Conservation (phyloP, 2,888 invertebrate species). For the Nebria salina region DNA sequence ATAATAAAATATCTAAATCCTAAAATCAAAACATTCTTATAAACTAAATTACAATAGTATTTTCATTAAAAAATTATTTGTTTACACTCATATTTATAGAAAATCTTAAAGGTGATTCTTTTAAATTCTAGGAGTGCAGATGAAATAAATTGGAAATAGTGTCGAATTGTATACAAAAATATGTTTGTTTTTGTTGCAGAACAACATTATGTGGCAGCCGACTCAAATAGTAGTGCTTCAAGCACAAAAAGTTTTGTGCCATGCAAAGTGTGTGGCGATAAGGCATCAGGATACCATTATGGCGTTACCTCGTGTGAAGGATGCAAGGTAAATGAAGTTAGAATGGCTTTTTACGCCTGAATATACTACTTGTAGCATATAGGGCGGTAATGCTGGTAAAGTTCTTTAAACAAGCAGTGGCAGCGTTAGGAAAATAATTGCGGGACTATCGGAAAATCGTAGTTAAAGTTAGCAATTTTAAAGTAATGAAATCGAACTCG, state of each 20-base stretch:
- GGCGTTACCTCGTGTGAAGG: constrained; percentile 98
- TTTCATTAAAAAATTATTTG: too few species aligned
- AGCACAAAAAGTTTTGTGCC: constrained; percentile 88
- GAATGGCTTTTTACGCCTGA: not conserved
- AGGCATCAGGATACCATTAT: constrained; percentile 96
- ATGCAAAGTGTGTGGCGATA: constrained; percentile 97
- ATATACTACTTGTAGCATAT: constrained; percentile 8
- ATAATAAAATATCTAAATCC: too few species aligned
- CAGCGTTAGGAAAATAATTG: too few species aligned
- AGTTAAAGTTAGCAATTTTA: not conserved
- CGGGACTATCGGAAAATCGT: too few species aligned
- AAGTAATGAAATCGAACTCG: not conserved
- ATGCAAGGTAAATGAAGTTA: constrained; percentile 81
- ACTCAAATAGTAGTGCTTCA: constrained; percentile 77
- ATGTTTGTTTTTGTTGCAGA: constrained; percentile 64
- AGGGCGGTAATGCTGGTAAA: not conserved
- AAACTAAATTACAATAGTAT: too few species aligned
- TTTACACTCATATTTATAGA: too few species aligned
- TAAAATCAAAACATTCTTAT: too few species aligned
- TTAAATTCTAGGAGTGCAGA: too few species aligned
- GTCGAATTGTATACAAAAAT: not conserved
- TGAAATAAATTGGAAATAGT: not conserved
- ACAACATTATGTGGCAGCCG: constrained; percentile 79
- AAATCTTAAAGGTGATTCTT: too few species aligned
- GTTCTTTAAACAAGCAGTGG: not conserved